These are phyloP conservation scores for Brevimyrus niger DNA, from an alignment of 2,113 vertebrate genomes.

Conservation along the genomic window DNA sequence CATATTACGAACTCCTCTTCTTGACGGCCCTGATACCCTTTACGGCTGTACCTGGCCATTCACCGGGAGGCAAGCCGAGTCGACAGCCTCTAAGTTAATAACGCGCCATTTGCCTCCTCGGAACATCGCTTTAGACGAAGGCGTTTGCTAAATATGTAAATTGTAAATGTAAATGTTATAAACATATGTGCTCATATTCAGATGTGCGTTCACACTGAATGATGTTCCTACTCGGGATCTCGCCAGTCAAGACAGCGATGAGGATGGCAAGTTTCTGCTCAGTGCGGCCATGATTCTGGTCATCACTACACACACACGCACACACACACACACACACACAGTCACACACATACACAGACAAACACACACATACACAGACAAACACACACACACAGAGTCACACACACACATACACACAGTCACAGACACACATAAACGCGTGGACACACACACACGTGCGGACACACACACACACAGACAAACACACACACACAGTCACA, in stretches of 20 bases:
- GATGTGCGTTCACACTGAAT: neutral
- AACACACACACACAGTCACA: neutral
- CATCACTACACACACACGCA: neutral
- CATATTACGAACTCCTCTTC: neutral
- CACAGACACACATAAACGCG: neutral
- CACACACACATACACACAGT: too few relatives aligned
- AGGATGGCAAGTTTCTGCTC: neutral
- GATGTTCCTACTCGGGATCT: neutral
- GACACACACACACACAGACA: neutral
- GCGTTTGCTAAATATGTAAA: neutral
- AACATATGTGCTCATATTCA: neutral
- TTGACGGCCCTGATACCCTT: neutral
- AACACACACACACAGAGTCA: too few relatives aligned
- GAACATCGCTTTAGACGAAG: neutral
- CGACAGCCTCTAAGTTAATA: neutral
- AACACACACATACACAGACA: too few relatives aligned
- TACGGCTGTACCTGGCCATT: neutral
- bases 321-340: neutral
- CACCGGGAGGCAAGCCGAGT: neutral
- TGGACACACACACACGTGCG: neutral
- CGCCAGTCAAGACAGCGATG: neutral
- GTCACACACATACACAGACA: too few relatives aligned
- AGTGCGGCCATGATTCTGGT: neutral
- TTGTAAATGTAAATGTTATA: neutral
- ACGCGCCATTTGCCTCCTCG: neutral